Conservation (phyloP, 2,113 vertebrate species). For the Malurus melanocephalus region DNA sequence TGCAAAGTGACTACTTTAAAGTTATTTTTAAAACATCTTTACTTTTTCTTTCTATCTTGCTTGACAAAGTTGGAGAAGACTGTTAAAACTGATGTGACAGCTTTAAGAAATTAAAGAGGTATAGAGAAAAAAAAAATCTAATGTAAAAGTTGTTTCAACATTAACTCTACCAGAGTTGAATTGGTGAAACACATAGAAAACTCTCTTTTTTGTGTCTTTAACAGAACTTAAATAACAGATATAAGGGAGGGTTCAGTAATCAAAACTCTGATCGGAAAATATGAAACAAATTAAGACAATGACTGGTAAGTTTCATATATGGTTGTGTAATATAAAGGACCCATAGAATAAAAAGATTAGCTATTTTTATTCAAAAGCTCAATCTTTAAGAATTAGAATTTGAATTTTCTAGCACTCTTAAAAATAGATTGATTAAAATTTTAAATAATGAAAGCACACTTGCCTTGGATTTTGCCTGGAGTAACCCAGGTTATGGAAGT, state of each 20-base stretch:
- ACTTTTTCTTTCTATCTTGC: not conserved
- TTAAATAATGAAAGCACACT: not conserved
- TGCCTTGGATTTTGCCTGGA: not conserved
- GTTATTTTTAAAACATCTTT: not conserved
- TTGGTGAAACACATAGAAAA: not conserved
- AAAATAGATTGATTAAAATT: not conserved
- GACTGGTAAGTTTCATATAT: not conserved
- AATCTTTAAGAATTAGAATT: not conserved
- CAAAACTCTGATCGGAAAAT: not conserved
- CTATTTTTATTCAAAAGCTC: not conserved
- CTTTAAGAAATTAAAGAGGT: not conserved
- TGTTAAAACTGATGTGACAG: not conserved
- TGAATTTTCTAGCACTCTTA: not conserved
- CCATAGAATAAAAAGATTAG: not conserved
- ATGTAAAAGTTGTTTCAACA: not conserved
- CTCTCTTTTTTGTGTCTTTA: not conserved
- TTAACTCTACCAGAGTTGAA: not conserved
- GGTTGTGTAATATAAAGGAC: not conserved
- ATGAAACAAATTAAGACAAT: not conserved
- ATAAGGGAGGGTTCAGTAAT: not conserved
- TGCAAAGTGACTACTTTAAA: not conserved
- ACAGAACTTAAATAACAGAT: not conserved
- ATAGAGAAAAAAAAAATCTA: not conserved
- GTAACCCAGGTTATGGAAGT: rapidly evolving
- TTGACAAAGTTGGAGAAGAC: not conserved